Evolutionary conservation across 2,797 vertebrate species (phyloP).

Genomic region (Pangasius djambal): DNA sequence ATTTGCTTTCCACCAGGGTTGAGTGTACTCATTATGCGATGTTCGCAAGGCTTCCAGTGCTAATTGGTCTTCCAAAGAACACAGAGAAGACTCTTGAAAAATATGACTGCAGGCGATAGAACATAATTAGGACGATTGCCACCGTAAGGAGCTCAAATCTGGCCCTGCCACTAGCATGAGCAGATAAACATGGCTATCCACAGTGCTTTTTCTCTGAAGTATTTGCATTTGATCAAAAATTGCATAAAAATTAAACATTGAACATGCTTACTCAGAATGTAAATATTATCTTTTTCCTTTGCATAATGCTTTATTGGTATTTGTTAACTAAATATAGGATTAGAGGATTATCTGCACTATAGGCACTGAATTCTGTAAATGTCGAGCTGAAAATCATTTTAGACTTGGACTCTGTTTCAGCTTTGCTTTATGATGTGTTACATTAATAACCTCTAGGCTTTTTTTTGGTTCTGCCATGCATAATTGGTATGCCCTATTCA

Average conservation of each 20-base stretch:
- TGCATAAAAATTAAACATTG: slow-evolving; percentile 14
- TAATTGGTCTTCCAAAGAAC: slow-evolving; percentile 69
- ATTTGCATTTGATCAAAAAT: slow-evolving; percentile 55
- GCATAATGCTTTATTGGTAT: slow-evolving; percentile 58
- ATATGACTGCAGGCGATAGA: slow-evolving; percentile 70
- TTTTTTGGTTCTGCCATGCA: neutral
- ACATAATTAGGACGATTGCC: slow-evolving; percentile 72
- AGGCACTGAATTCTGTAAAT: slow-evolving; percentile 57
- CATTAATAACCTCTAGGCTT: slow-evolving; percentile 29
- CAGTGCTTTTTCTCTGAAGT: slow-evolving; percentile 30
- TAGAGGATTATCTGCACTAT: slow-evolving; percentile 51
- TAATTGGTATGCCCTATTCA: slow-evolving; percentile 26
- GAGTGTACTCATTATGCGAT: slow-evolving; percentile 67
- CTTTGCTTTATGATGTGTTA: slow-evolving; percentile 51
- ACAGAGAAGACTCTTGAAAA: slow-evolving; percentile 68
- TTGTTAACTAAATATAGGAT: slow-evolving; percentile 56
- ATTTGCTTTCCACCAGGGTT: slow-evolving; percentile 67
- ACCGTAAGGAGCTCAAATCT: slow-evolving; percentile 64
- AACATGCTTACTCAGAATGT: neutral
- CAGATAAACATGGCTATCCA: slow-evolving; percentile 58
- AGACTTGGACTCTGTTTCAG: slow-evolving; percentile 50
- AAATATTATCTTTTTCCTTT: slow-evolving; percentile 49
- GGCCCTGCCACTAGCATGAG: slow-evolving; percentile 50
- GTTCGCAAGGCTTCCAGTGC: slow-evolving; percentile 66
- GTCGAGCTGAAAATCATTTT: slow-evolving; percentile 62